These are phyloP conservation scores for Chrysocyon brachyurus DNA, from an alignment of 2,797 vertebrate genomes.

Conservation along the genomic window DNA sequence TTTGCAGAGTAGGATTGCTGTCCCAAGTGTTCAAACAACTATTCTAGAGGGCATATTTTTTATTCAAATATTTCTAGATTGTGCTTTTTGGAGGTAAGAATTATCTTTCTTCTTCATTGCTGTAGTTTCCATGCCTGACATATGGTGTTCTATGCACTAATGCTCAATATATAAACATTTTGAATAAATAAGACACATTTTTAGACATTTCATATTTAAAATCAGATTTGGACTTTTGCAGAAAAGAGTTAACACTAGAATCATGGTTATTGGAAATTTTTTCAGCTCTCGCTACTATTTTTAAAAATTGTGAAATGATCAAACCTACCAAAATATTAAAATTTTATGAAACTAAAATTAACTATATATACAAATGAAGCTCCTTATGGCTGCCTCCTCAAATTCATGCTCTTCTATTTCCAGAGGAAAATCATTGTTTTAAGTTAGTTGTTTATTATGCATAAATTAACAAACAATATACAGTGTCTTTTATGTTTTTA, in stretches of 20 bases:
- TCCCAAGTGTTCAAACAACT: neutral
- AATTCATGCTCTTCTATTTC: neutral
- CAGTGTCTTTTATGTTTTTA: neutral
- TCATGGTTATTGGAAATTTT: neutral
- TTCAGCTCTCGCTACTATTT: neutral
- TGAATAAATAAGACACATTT: neutral
- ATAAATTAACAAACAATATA: neutral
- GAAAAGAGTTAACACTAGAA: neutral
- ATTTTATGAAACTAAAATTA: neutral
- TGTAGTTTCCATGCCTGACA: neutral
- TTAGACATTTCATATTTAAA: constrained; percentile 27
- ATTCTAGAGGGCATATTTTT: neutral
- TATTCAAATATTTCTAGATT: neutral
- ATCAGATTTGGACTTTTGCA: neutral
- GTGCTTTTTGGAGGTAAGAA: neutral
- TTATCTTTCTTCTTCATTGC: neutral
- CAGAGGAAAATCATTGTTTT: neutral
- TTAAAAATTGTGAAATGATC: neutral
- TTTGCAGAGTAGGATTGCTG: neutral
- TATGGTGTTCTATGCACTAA: neutral
- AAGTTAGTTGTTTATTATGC: neutral
- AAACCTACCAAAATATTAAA: neutral
- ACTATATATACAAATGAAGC: neutral
- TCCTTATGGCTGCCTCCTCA: neutral
- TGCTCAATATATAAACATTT: neutral